Evolutionary conservation across 1,140 invertebrate genomes (phyloP), one percentile per base, ranked within the genome.

Genomic region (Helicoverpa armigera): DNA sequence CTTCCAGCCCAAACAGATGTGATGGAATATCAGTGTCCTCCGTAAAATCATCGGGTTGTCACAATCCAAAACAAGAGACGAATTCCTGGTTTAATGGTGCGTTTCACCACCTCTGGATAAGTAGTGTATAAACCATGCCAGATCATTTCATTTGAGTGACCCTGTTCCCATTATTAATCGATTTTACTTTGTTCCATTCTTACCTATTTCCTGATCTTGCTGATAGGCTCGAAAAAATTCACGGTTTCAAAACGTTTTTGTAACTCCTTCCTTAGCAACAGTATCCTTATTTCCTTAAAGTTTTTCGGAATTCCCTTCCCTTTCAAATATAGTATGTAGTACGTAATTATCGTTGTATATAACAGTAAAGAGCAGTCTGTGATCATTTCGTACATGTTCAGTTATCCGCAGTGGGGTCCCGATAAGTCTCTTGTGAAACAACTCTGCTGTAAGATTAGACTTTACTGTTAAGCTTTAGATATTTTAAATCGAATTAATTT

Each of bases 341-440:
- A 51, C 69, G 31, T 72, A 10, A 12, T 12, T n/a, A 5, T 54
- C 23, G 48, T 53, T 54, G 50, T 31, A 31, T 54, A 31, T 72
- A 53, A 67, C 75, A 65, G 60, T 77, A 77, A 67, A 63, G 69
- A 72, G 75, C 75, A 53, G 75, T 77, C 75, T 77, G 75, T 77
- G 75, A 77, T 77, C 61, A 77, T 16, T 76, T 65, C 56, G 31
- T 74, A 74, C 72, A 60, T 12, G 31, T 75, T 48, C 35, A 50
- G 23, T 50, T 18, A 48, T 29, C 35, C 73, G 56, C 63, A 76
- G 58, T 76, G 73, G 29, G 48, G 73, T 76, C 73, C 43, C 73
- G 60, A 63, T 76, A 18, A 50, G 23, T 76, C 12, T 63, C 48
- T 18, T 76, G 73, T 60, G 73, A 51, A 76, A 76, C 58, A 75